A percentile compares a stretch with the other conserved stretches of the same genome.
Conservation (phyloP, 2,113 vertebrate genomes). For the Candoia aspera region DNA sequence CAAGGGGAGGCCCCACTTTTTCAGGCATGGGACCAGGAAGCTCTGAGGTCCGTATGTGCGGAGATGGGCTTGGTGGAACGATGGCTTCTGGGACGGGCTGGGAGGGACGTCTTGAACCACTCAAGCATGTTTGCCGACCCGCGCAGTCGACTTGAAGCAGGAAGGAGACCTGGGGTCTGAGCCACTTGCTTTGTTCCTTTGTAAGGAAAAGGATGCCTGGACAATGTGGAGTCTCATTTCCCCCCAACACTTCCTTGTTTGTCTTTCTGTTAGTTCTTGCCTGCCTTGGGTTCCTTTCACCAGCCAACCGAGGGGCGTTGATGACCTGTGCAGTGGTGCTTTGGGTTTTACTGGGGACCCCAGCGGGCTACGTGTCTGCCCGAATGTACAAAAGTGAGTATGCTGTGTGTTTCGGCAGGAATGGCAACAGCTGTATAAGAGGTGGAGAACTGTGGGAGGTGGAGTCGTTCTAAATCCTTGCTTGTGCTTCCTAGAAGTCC, state of each 20-base stretch:
- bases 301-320: slow-evolving; percentile 84
- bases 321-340: slow-evolving; percentile 88
- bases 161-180: neutral
- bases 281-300: slow-evolving; percentile 87
- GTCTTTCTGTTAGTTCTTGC: slow-evolving; percentile 72
- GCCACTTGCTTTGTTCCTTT: neutral
- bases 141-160: neutral
- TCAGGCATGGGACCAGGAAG: neutral
- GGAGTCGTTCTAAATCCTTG: neutral
- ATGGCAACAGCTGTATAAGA: neutral
- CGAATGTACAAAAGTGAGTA: slow-evolving; percentile 87
- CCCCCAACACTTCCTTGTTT: neutral
- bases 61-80: neutral
- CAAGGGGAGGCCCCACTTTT: neutral
- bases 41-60: neutral
- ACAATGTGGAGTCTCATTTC: neutral
- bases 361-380: slow-evolving; percentile 85
- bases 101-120: neutral
- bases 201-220: neutral
- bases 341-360: slow-evolving; percentile 84
- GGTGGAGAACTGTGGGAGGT: neutral
- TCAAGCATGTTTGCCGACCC: neutral
- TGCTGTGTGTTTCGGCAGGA: neutral
- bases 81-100: neutral
- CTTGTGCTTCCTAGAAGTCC: neutral